Evolutionary conservation across 2,797 vertebrate species (phyloP), one percentile per base, ranked within the genome.

Genomic region (Microctenopoma stevenorrisi): DNA sequence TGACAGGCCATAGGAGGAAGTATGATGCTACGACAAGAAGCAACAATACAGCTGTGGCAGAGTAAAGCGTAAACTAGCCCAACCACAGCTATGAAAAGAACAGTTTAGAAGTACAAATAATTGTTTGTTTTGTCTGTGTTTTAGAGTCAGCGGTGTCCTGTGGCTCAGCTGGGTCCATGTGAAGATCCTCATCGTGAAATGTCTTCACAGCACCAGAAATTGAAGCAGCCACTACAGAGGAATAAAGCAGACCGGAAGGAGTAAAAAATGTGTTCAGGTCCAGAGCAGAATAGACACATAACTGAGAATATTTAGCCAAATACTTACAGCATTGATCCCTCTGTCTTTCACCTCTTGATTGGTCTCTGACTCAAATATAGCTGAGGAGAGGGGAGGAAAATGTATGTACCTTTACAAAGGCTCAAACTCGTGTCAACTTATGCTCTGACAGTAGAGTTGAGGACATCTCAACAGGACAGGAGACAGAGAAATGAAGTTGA

Each of bases 261-360:
- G 48, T 63, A 6, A 64, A 48, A 66, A 59, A 4, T 4, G 11
- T 13, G n/a, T n/a, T 62, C 35, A 28, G 43, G 30, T 56, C 13
- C 4, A 1, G 13, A 42, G 52, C 25, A 7, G n/a, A 3, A 11
- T 7, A 13, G 50, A 16, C 2, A 63, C 30, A 51, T 25, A 35
- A 52, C 12, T 12, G 3, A 56, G 14, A n/a, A 26, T 9, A 40
- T 53, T 35, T 50, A 18, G 40, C 3, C 26, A 47, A 51, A 74
- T 77, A 92, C 94, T 94, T 82, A 95, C 94, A 74, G 83, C 42
- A 40, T 95, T 91, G 81, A 94, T 92, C 4, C 92, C 94, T 82
- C 78, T 87, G 76, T 86, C 78, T 82, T 94, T 95, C 74, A 94
- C 88, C 75, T 92, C 93, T 11, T 63, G 74, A 53, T 85, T 94